These are phyloP conservation scores for Nematolebias whitei DNA, from an alignment of 2,113 vertebrate genomes.

Conservation along the genomic window DNA sequence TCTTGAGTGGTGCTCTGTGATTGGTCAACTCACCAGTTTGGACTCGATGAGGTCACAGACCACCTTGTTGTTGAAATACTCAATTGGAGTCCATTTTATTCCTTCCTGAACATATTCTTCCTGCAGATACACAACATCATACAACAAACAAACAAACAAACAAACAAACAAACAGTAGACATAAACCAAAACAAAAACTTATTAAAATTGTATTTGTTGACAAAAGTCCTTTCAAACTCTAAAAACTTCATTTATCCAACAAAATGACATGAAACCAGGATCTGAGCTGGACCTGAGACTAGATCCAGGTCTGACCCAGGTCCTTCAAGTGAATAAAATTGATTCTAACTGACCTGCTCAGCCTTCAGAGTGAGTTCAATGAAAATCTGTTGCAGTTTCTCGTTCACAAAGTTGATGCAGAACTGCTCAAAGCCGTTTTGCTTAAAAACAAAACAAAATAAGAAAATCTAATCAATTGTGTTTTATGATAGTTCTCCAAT, in stretches of 20 bases:
- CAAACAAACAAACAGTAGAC: not conserved
- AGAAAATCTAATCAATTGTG: not conserved
- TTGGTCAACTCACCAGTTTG: conserved; percentile 79
- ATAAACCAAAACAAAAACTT: not conserved
- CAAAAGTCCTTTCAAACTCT: too few species aligned
- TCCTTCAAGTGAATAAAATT: not conserved
- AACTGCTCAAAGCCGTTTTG: conserved; percentile 87
- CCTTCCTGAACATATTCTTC: conserved; percentile 87
- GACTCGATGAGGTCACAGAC: conserved; percentile 88
- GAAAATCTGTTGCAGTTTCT: conserved; percentile 88
- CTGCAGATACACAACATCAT: conserved; percentile 51
- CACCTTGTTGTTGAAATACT: conserved; percentile 88
- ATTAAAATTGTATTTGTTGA: not conserved
- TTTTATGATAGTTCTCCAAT: not conserved
- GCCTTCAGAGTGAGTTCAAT: conserved; percentile 87
- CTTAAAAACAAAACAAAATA: conserved; percentile 57
- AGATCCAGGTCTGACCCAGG: too few species aligned
- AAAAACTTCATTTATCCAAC: too few species aligned
- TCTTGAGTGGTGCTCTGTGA: not conserved
- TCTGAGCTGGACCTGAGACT: not conserved
- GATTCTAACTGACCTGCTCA: conserved; percentile 76
- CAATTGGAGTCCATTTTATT: conserved; percentile 84
- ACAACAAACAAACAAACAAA: not conserved
- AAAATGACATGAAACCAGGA: not conserved
- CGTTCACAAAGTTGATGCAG: conserved; percentile 88